phyloP scores from a whole-genome alignment of 2,888 invertebrate genomes.

The Nasonia oneida region DNA sequence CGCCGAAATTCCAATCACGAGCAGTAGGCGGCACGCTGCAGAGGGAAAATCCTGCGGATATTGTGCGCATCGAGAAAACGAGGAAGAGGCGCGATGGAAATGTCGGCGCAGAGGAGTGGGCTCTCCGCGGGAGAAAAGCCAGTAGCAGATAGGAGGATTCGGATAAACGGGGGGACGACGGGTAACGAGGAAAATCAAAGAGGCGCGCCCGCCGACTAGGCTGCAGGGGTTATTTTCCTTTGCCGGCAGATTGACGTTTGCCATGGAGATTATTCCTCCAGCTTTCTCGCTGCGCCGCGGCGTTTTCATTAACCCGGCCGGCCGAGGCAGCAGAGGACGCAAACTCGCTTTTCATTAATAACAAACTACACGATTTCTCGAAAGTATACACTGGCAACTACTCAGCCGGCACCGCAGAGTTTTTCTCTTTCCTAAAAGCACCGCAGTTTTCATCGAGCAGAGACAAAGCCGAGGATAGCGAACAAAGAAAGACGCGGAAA shows the following conservation, averaged over 20 bases:
- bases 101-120: not conserved
- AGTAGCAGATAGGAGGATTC: not conserved
- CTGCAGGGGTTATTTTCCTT: not conserved
- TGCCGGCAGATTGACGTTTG: not conserved
- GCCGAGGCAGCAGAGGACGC: too few relatives aligned
- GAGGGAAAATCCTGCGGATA: conserved; percentile 58
- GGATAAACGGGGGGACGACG: conserved; percentile 5
- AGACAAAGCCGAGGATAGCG: not conserved
- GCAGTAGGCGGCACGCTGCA: not conserved
- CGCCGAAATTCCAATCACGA: conserved; percentile 58
- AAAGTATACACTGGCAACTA: not conserved
- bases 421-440: not conserved
- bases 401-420: not conserved
- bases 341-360: not conserved
- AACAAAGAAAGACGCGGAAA: conserved; percentile 1
- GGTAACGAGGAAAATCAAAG: conserved; percentile 36
- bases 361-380: not conserved
- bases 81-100: conserved; percentile 1
- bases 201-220: not conserved
- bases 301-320: not conserved
- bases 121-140: not conserved
- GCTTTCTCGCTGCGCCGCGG: not conserved
- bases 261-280: not conserved
- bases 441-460: not conserved
- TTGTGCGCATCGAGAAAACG: conserved; percentile 51